Percentiles rank a stretch among this genome's conserved stretches.
phyloP scores from a whole-genome alignment of 2,888 invertebrate genomes.

The Drosophila macrothrix region DNA sequence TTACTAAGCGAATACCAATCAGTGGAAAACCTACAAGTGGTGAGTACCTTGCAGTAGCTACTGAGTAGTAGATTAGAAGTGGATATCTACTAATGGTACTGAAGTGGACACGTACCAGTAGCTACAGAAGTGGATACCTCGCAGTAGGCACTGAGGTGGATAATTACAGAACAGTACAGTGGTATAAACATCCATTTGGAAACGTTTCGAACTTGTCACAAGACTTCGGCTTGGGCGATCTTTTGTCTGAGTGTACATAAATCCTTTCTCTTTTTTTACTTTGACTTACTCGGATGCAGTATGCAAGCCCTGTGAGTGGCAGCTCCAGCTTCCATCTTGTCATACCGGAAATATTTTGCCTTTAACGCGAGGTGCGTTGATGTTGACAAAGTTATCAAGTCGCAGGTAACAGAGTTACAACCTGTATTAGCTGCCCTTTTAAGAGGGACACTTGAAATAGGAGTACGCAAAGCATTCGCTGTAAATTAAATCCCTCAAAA shows the following conservation, averaged over 20 bases:
- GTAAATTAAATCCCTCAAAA: slow-evolving; percentile 27
- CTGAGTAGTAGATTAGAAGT: neutral
- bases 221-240: neutral
- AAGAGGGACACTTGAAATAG: neutral
- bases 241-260: neutral
- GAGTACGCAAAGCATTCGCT: neutral
- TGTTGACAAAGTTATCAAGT: slow-evolving; percentile 37
- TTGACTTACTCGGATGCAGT: slow-evolving; percentile 3
- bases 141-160: too few relatives aligned
- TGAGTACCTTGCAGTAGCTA: neutral
- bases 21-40: neutral
- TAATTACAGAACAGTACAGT: neutral
- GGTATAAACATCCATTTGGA: neutral
- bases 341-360: slow-evolving; percentile 4
- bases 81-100: neutral
- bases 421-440: neutral
- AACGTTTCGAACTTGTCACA: neutral
- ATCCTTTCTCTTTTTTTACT: slow-evolving; percentile 1
- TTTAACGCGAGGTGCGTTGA: neutral
- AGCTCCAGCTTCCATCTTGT: slow-evolving; percentile 9
- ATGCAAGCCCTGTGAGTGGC: slow-evolving; percentile 9
- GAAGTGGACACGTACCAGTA: neutral
- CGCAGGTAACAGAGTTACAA: neutral
- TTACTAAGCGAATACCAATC: neutral
- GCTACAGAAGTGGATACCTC: neutral